Evolutionary conservation across 2,888 invertebrate genomes (phyloP).

Genomic region (Drosophila paramelanica): DNA sequence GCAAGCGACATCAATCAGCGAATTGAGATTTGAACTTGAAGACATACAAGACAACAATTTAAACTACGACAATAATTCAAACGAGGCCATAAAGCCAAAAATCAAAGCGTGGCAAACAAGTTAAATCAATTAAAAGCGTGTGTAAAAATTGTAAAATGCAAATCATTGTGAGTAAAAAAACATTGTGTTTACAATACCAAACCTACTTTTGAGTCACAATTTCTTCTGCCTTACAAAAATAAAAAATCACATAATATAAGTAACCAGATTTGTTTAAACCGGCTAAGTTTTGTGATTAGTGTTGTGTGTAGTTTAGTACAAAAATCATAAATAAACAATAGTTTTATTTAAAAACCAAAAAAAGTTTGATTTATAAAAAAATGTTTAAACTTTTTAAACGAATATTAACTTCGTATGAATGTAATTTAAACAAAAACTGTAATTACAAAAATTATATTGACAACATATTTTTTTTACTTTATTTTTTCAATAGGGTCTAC

Average conservation of each 20-base stretch:
- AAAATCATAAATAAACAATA: neutral
- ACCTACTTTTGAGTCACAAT: neutral
- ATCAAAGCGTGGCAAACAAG: slow-evolving; percentile 26
- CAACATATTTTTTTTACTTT: neutral
- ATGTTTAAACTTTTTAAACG: neutral
- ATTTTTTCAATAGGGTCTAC: slow-evolving; percentile 7
- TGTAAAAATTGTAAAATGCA: slow-evolving; percentile 54
- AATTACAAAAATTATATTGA: too few species aligned
- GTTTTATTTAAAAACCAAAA: neutral
- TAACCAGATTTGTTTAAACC: neutral
- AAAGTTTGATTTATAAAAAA: neutral
- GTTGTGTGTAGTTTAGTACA: neutral
- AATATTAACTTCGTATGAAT: too few species aligned
- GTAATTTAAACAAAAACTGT: too few species aligned
- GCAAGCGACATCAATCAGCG: slow-evolving; percentile 34
- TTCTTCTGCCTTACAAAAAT: neutral
- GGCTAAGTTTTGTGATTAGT: too few species aligned
- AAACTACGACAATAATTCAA: slow-evolving; percentile 20
- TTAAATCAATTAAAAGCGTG: slow-evolving; percentile 39
- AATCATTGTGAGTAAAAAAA: slow-evolving; percentile 65
- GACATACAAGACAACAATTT: slow-evolving; percentile 31
- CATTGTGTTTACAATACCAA: neutral
- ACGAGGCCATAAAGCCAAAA: slow-evolving; percentile 28
- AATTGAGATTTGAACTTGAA: slow-evolving; percentile 59
- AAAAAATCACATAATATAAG: neutral